phyloP scores from a whole-genome alignment of 2,113 vertebrate species.

The Daphoenositta chrysoptera region DNA sequence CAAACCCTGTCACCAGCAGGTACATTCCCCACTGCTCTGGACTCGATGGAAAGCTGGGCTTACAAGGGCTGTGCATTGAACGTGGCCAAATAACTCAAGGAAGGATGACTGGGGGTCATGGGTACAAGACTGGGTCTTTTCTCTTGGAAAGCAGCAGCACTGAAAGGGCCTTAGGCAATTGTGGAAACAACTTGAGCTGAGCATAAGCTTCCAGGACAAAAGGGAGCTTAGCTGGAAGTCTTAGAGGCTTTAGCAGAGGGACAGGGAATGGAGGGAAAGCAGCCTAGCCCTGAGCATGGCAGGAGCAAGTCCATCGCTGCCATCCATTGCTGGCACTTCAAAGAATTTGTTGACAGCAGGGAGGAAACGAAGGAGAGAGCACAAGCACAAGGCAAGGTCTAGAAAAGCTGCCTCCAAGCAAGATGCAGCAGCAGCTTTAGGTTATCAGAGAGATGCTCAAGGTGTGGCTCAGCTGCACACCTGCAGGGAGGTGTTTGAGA shows the following conservation, averaged over 20 bases:
- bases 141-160: not conserved
- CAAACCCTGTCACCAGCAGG: not conserved
- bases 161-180: not conserved
- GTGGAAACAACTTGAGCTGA: slow-evolving; percentile 19
- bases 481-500: not conserved
- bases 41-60: not conserved
- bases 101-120: not conserved
- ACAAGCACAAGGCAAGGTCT: not conserved
- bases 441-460: not conserved
- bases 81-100: not conserved
- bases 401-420: not conserved
- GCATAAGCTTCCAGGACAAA: slow-evolving; percentile 19
- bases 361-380: not conserved
- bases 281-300: not conserved
- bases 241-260: not conserved
- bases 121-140: not conserved
- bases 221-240: not conserved
- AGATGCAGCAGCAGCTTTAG: not conserved
- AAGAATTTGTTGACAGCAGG: not conserved
- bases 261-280: not conserved
- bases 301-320: not conserved
- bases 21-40: rapidly evolving
- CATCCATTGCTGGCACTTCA: not conserved
- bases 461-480: not conserved
- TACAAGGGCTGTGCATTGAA: not conserved